Conservation (phyloP, 2,888 invertebrate species). For the Pristionchus exspectatus region DNA sequence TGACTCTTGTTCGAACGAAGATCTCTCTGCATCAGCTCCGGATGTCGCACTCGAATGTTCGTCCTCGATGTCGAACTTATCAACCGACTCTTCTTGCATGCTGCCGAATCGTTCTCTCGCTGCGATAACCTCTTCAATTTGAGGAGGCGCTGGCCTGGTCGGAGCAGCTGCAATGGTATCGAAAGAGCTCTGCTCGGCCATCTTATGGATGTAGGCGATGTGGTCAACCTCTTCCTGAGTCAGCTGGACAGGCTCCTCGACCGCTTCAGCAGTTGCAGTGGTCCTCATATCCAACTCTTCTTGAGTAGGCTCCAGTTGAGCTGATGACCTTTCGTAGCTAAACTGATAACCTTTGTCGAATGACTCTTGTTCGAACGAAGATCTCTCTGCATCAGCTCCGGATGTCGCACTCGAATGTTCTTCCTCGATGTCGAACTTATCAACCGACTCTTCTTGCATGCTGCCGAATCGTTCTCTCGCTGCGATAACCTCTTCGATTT, state of each 20-base stretch:
- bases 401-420: conserved; percentile 10
- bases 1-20: not conserved
- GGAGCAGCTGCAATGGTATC: not conserved
- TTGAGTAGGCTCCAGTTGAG: not conserved
- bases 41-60: conserved; percentile 4
- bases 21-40: conserved; percentile 26
- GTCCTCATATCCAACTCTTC: not conserved
- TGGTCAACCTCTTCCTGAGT: conserved; percentile 38
- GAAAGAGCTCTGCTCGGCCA: conserved; percentile 23
- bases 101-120: not conserved
- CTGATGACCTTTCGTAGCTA: not conserved
- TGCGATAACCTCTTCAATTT: not conserved
- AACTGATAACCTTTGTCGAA: conserved; percentile 7
- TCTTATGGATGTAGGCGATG: conserved; percentile 33
- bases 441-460: not conserved
- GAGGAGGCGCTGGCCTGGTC: not conserved
- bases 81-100: not conserved
- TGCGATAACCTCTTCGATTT: not conserved
- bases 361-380: not conserved
- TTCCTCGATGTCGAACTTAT: not conserved
- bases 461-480: not conserved
- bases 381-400: conserved; percentile 26
- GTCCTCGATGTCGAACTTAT: not conserved
- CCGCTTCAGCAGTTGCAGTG: not conserved
- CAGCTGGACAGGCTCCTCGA: conserved; percentile 3